A percentile compares a stretch with the other conserved stretches of the same genome.
Evolutionary conservation across 2,797 vertebrate species (phyloP).

Genomic region (Huso huso): DNA sequence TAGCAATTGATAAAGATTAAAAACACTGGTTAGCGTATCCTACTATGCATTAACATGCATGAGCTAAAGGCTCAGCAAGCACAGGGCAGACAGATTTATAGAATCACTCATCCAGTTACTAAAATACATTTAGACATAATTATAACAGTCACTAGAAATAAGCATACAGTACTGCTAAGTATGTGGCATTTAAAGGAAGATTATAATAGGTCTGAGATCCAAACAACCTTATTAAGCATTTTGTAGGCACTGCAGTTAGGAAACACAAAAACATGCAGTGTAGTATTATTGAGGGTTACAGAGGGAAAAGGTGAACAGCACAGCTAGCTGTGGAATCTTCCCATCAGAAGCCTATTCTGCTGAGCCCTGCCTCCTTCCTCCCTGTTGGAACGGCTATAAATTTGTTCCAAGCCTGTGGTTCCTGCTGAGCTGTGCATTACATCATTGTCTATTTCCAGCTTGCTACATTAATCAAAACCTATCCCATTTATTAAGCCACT

Average conservation of each 20-base stretch:
- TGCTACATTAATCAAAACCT: constrained; percentile 61
- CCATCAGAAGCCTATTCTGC: not conserved
- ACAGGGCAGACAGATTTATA: too few relatives aligned
- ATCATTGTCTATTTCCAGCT: constrained; percentile 55
- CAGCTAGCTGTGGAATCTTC: not conserved
- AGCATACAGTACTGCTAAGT: too few relatives aligned
- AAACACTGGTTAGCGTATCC: too few relatives aligned
- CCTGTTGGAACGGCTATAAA: constrained; percentile 24
- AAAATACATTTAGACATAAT: too few relatives aligned
- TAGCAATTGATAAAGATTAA: too few relatives aligned
- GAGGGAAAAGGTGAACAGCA: not conserved
- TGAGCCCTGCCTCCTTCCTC: constrained; percentile 8
- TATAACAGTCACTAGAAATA: too few relatives aligned
- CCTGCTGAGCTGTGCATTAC: constrained; percentile 48
- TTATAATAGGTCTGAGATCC: not conserved
- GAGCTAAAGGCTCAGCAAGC: too few relatives aligned
- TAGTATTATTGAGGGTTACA: not conserved
- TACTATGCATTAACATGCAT: too few relatives aligned
- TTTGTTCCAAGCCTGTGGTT: constrained; percentile 31
- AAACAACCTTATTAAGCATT: not conserved
- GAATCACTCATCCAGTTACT: too few relatives aligned
- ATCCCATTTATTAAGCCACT: constrained; percentile 54
- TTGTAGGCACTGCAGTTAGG: not conserved
- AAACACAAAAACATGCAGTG: not conserved
- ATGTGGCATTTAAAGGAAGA: not conserved